phyloP scores from a whole-genome alignment of 2,797 vertebrate species.

The Hippopotamyrus pictus region DNA sequence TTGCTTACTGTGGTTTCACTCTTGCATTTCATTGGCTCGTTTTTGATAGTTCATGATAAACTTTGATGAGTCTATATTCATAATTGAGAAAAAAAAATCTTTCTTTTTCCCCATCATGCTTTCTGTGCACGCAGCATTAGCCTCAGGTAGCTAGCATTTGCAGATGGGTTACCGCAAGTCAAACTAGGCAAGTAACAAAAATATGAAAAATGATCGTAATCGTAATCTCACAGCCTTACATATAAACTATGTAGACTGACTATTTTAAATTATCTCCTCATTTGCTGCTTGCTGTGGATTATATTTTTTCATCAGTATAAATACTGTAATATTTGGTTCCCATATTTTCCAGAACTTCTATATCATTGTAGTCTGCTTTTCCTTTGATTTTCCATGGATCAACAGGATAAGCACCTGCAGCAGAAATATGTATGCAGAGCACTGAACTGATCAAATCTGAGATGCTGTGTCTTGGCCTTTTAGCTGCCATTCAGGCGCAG shows the following conservation, averaged over 20 bases:
- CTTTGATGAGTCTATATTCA: background rate
- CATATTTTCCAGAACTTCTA: background rate
- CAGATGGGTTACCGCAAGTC: background rate
- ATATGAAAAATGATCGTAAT: background rate
- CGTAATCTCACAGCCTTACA: background rate
- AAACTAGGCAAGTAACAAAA: background rate
- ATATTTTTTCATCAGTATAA: background rate
- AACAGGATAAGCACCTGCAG: background rate
- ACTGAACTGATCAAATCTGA: background rate
- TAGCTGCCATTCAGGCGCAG: background rate
- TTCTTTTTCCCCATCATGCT: background rate
- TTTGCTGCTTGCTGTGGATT: background rate
- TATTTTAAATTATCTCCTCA: background rate
- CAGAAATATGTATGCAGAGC: background rate
- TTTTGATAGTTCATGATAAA: background rate
- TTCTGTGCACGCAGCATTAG: too few relatives aligned
- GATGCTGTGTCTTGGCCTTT: background rate
- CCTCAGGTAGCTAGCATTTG: too few relatives aligned
- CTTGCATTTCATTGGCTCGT: background rate
- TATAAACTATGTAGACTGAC: background rate
- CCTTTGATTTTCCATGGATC: background rate
- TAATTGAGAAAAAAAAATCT: background rate
- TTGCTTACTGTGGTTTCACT: background rate
- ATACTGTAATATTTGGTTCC: background rate
- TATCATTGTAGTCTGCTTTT: background rate